These are phyloP conservation scores for Chloropsis cyanopogon DNA, from an alignment of 2,113 vertebrate genomes.

Conservation along the genomic window DNA sequence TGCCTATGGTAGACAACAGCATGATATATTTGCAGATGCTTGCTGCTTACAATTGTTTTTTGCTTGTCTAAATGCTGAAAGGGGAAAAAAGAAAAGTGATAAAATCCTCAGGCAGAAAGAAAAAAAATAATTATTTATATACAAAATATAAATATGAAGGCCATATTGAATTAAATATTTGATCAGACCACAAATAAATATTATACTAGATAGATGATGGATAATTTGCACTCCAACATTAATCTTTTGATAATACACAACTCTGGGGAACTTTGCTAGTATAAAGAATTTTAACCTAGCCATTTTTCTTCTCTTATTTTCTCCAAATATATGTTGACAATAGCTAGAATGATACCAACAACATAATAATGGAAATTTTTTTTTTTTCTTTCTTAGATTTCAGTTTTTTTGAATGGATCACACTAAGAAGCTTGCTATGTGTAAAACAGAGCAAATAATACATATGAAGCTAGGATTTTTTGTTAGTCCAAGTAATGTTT, in stretches of 20 bases:
- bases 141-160: background rate
- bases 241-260: background rate
- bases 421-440: background rate
- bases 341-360: background rate
- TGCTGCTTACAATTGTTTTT: background rate
- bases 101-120: background rate
- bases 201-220: background rate
- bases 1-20: background rate
- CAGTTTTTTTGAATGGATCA: background rate
- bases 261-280: background rate
- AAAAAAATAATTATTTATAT: background rate
- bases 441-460: background rate
- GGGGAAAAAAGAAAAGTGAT: background rate
- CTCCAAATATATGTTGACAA: background rate
- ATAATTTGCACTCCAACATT: background rate
- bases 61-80: background rate
- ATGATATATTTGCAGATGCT: background rate
- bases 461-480: background rate
- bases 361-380: background rate
- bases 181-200: background rate
- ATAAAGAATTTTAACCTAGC: background rate
- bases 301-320: background rate
- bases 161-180: background rate
- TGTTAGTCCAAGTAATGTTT: background rate
- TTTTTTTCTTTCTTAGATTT: background rate